Evolutionary conservation across 64 coral and sea anemone genomes (phyloP).

Genomic region (Porites lutea): DNA sequence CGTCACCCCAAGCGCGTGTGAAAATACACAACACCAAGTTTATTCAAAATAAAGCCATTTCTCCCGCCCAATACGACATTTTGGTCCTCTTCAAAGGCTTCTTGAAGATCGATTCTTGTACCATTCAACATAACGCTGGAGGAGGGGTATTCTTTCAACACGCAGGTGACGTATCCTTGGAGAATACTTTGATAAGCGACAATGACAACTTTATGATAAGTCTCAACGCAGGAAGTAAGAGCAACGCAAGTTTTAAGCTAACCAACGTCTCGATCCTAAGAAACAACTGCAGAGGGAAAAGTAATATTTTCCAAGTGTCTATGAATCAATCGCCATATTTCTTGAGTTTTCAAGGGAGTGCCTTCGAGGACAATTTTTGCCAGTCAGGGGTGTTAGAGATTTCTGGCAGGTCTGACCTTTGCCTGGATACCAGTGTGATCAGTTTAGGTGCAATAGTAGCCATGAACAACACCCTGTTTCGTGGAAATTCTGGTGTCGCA

Average conservation of each 20-base stretch:
- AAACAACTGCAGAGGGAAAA: background rate
- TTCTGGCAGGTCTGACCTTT: background rate
- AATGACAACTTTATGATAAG: background rate
- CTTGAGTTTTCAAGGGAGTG: background rate
- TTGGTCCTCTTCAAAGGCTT: background rate
- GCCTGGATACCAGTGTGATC: background rate
- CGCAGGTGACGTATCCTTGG: background rate
- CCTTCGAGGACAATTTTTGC: conserved; percentile 3
- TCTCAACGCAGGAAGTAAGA: background rate
- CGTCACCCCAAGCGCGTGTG: background rate
- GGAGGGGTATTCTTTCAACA: background rate
- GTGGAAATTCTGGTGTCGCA: background rate
- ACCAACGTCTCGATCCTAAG: background rate
- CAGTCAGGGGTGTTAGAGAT: conserved; percentile 4
- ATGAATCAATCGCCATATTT: background rate
- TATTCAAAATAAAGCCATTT: background rate
- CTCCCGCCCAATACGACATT: background rate
- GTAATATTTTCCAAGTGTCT: background rate
- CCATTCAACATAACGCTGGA: background rate
- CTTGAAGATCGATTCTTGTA: background rate
- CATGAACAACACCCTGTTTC: conserved; percentile 5
- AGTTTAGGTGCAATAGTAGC: background rate
- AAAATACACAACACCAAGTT: conserved; percentile 2
- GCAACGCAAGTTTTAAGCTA: background rate
- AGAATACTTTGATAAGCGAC: conserved; percentile 8